These are phyloP conservation scores for Enteromius argenteus DNA, from an alignment of 2,797 vertebrate species.

Conservation along the genomic window DNA sequence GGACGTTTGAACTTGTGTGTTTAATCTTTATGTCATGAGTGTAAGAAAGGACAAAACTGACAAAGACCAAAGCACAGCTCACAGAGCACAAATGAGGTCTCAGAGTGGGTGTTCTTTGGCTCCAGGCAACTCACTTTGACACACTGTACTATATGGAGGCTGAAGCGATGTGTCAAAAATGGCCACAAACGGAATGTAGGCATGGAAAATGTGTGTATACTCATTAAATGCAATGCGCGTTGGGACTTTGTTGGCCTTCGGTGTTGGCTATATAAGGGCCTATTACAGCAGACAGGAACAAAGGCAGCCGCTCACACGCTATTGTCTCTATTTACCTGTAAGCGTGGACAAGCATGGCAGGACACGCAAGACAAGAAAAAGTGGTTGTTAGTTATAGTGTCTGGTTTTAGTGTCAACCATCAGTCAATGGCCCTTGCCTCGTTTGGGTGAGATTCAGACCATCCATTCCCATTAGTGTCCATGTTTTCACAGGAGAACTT, in stretches of 20 bases:
- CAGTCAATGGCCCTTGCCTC: conserved; percentile 43
- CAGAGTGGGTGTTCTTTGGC: conserved; percentile 11
- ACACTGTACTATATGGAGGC: not conserved
- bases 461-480: conserved; percentile 53
- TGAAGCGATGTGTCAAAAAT: conserved; percentile 32
- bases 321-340: conserved; percentile 41
- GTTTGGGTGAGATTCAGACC: conserved; percentile 54
- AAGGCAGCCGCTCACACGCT: conserved; percentile 19
- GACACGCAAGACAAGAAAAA: conserved; percentile 34
- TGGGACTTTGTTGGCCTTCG: conserved; percentile 11
- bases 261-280: conserved; percentile 35
- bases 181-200: conserved; percentile 15
- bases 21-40: conserved; percentile 35
- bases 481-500: conserved; percentile 42
- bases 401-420: conserved; percentile 55
- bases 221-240: conserved; percentile 16
- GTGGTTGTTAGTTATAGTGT: conserved; percentile 42
- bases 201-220: conserved; percentile 34
- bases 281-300: conserved; percentile 43
- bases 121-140: conserved; percentile 21
- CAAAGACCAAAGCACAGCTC: conserved; percentile 19
- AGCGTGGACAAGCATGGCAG: conserved; percentile 32
- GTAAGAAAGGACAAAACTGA: conserved; percentile 10
- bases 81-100: conserved; percentile 53
- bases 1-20: conserved; percentile 3